These are phyloP conservation scores for Brachyopa scutellaris DNA, from an alignment of 2,888 invertebrate species.

Conservation along the genomic window DNA sequence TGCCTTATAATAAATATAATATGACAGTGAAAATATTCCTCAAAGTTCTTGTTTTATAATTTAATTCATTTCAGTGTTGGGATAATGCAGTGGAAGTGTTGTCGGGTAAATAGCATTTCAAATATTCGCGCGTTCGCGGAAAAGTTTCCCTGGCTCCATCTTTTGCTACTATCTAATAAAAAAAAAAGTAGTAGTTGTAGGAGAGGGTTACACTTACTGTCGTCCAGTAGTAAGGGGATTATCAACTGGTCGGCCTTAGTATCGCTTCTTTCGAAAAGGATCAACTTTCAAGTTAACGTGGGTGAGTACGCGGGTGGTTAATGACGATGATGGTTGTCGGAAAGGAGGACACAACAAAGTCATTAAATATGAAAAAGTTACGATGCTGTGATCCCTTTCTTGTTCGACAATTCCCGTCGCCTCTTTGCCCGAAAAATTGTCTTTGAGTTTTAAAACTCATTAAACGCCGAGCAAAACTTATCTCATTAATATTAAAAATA, in stretches of 20 bases:
- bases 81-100: constrained; percentile 70
- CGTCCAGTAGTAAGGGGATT: constrained; percentile 23
- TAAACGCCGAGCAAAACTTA: constrained; percentile 65
- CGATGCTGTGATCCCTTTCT: constrained; percentile 59
- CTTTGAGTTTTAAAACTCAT: constrained; percentile 66
- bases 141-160: constrained; percentile 18
- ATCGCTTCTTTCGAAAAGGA: constrained; percentile 34
- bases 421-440: constrained; percentile 29
- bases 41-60: constrained; percentile 69
- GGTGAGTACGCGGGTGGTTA: neutral
- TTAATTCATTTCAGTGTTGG: constrained; percentile 67
- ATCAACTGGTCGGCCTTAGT: constrained; percentile 61
- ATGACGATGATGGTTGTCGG: constrained; percentile 23
- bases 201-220: neutral
- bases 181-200: constrained; percentile 6
- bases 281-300: constrained; percentile 50
- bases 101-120: constrained; percentile 59
- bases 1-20: constrained; percentile 62
- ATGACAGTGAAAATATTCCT: constrained; percentile 69
- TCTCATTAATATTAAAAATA: constrained; percentile 64
- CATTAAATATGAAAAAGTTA: constrained; percentile 72
- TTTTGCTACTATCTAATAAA: neutral
- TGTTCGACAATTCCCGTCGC: constrained; percentile 28
- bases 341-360: constrained; percentile 62
- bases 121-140: constrained; percentile 45